These are phyloP conservation scores for Celastrina argiolus DNA, from an alignment of 2,888 invertebrate genomes.

Conservation along the genomic window DNA sequence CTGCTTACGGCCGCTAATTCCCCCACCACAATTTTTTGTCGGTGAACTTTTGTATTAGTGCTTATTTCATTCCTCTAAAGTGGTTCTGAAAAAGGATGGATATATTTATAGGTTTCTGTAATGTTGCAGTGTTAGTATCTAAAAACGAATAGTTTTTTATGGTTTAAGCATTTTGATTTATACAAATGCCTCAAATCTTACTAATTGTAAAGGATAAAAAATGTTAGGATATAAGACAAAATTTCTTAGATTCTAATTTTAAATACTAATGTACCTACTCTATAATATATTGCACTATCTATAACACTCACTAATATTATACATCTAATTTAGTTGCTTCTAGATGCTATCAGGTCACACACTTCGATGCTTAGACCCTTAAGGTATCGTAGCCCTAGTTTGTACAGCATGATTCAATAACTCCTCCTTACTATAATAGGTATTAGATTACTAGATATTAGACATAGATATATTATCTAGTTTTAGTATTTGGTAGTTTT, in stretches of 20 bases:
- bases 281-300: not conserved
- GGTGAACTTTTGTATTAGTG: not conserved
- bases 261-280: not conserved
- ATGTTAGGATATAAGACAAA: too few relatives aligned
- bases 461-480: not conserved
- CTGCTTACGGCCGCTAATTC: not conserved
- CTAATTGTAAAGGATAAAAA: too few relatives aligned
- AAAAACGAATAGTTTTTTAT: too few relatives aligned
- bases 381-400: constrained; percentile 8
- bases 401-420: constrained; percentile 6
- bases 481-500: not conserved
- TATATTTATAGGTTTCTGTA: too few relatives aligned
- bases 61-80: not conserved
- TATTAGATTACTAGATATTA: not conserved
- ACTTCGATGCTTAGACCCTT: constrained; percentile 45
- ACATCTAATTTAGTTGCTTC: constrained; percentile 45
- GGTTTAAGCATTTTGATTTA: too few relatives aligned
- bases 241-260: too few relatives aligned
- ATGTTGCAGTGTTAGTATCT: too few relatives aligned
- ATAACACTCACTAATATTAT: not conserved
- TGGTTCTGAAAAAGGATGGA: not conserved
- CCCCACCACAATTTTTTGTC: not conserved
- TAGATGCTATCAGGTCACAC: constrained; percentile 67
- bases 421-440: not conserved
- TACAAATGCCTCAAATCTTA: too few relatives aligned